A percentile compares a stretch with the other conserved stretches of the same genome.
Conservation (phyloP, 2,113 vertebrate species). For the Ceyx cyanopectus region DNA sequence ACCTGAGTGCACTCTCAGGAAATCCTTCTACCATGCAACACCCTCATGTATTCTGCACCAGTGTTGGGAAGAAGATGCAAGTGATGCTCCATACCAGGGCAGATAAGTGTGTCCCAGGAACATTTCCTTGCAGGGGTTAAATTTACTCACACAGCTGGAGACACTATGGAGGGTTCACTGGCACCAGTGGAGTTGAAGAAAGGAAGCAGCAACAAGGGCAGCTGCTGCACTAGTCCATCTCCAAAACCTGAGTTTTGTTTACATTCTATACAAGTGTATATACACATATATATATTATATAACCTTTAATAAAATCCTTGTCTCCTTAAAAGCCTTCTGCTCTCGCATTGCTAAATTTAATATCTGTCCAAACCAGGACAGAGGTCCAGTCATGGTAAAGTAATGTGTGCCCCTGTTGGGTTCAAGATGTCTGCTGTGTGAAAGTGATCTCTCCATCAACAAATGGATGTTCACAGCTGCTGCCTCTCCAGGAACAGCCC, state of each 20-base stretch:
- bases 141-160: not conserved
- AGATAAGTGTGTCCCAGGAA: not conserved
- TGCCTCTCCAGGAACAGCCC: too few relatives aligned
- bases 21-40: not conserved
- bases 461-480: too few relatives aligned
- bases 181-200: not conserved
- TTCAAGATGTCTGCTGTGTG: too few relatives aligned
- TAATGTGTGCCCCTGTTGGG: too few relatives aligned
- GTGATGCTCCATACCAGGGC: not conserved
- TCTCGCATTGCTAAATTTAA: too few relatives aligned
- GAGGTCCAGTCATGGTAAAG: too few relatives aligned
- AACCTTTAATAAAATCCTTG: too few relatives aligned
- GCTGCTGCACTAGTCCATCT: not conserved
- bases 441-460: too few relatives aligned
- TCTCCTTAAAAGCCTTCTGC: too few relatives aligned
- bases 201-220: not conserved
- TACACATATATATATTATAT: too few relatives aligned
- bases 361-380: too few relatives aligned
- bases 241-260: not conserved
- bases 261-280: too few relatives aligned
- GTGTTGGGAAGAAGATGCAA: not conserved
- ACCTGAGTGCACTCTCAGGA: not conserved
- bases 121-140: not conserved
- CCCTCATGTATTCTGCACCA: not conserved
- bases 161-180: not conserved